Conservation (phyloP, 1,140 invertebrate species). For the Rhagoletis pomonella region DNA sequence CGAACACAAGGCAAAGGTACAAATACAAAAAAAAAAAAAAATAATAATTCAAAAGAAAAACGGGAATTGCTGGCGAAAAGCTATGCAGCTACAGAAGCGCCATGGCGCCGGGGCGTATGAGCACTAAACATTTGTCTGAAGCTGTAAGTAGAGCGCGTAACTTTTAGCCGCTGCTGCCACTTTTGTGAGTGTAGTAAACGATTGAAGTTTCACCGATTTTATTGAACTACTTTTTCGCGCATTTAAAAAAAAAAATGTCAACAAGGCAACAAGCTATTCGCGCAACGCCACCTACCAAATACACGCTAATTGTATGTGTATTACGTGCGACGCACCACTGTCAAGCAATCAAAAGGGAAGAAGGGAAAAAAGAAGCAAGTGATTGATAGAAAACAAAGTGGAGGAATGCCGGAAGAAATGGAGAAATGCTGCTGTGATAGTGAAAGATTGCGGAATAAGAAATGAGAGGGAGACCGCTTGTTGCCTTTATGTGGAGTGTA, state of each 20-base stretch:
- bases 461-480: neutral
- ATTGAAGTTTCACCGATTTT: slow-evolving; percentile 26
- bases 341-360: neutral
- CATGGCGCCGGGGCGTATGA: neutral
- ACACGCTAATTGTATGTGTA: neutral
- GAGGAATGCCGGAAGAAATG: neutral
- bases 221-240: neutral
- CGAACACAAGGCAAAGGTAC: neutral
- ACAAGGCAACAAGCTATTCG: neutral
- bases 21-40: neutral
- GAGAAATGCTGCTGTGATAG: too few relatives aligned
- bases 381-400: neutral
- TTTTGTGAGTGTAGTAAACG: neutral
- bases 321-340: neutral
- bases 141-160: neutral
- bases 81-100: neutral
- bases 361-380: neutral
- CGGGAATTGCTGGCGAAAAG: neutral
- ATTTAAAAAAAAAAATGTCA: neutral
- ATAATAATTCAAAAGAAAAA: neutral
- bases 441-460: neutral
- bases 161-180: neutral
- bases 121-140: neutral
- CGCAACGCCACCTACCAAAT: neutral
- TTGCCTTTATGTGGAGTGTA: neutral